Evolutionary conservation across 2,888 invertebrate species (phyloP).

Genomic region (Diaphora mendica): DNA sequence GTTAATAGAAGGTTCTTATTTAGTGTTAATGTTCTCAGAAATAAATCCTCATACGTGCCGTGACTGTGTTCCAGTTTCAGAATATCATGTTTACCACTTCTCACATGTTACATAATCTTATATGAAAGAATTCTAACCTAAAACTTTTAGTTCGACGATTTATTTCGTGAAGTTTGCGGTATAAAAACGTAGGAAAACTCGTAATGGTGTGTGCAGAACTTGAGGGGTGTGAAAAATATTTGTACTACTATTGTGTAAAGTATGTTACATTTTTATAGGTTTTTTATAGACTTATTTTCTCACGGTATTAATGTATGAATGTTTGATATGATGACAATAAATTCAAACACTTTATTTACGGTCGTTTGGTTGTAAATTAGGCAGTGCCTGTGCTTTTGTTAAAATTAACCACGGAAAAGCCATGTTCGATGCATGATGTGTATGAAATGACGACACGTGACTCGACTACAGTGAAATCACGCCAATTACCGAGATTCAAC

Average conservation of each 20-base stretch:
- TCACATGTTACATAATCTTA: slow-evolving; percentile 38
- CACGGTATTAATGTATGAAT: background rate
- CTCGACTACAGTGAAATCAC: too few species aligned
- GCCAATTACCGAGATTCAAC: background rate
- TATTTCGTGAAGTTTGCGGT: slow-evolving; percentile 39
- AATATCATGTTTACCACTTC: slow-evolving; percentile 37
- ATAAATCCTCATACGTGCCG: slow-evolving; percentile 25
- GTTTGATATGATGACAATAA: background rate
- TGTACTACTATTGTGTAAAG: slow-evolving; percentile 4
- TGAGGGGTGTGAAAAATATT: slow-evolving; percentile 20
- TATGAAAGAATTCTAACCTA: slow-evolving; percentile 22
- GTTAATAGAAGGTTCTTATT: slow-evolving; percentile 5
- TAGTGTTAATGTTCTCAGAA: background rate
- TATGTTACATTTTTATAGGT: background rate
- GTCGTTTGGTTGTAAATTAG: background rate
- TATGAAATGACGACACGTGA: too few species aligned
- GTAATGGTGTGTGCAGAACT: slow-evolving; percentile 10
- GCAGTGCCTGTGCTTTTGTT: background rate
- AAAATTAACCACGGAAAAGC: too few species aligned
- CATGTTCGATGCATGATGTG: too few species aligned
- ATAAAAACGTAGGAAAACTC: slow-evolving; percentile 30
- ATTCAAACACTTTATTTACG: background rate
- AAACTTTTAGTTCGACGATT: slow-evolving; percentile 39
- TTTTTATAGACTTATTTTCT: background rate
- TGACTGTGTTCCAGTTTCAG: slow-evolving; percentile 16